Evolutionary conservation across 2,113 vertebrate genomes (phyloP).

Genomic region (Hippocampus barbouri): DNA sequence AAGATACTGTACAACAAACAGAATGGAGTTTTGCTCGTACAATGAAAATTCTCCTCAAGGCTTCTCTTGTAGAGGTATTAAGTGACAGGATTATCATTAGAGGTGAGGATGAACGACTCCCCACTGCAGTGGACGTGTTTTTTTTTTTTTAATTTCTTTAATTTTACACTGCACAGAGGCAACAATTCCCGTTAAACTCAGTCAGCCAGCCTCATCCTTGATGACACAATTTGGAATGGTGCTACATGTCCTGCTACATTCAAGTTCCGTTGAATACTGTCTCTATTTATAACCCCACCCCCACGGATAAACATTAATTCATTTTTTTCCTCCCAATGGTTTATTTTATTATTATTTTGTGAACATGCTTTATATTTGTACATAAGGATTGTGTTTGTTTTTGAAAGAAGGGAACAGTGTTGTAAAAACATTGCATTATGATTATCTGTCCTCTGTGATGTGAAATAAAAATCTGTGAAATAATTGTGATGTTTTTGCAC

Average conservation of each 20-base stretch:
- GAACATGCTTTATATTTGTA: constrained; percentile 58
- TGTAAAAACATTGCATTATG: constrained; percentile 52
- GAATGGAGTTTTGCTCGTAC: constrained; percentile 22
- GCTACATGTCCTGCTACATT: constrained; percentile 41
- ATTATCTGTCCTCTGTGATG: constrained; percentile 50
- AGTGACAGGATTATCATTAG: constrained; percentile 49
- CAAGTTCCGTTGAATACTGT: constrained; percentile 32
- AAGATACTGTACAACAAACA: constrained; percentile 4
- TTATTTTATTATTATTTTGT: constrained; percentile 40
- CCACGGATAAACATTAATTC: constrained; percentile 35
- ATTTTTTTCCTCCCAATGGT: constrained; percentile 30
- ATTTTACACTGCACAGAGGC: constrained; percentile 58
- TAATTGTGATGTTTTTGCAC: constrained; percentile 12
- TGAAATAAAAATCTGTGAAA: constrained; percentile 63
- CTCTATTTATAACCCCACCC: constrained; percentile 41
- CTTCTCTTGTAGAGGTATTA: constrained; percentile 60
- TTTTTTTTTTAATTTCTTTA: constrained; percentile 4
- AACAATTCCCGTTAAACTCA: constrained; percentile 32
- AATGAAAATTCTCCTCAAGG: constrained; percentile 20
- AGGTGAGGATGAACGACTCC: constrained; percentile 34
- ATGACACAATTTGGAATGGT: constrained; percentile 39
- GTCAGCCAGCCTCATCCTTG: constrained; percentile 17
- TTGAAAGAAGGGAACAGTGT: constrained; percentile 64
- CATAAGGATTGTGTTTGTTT: constrained; percentile 43
- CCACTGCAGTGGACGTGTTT: constrained; percentile 15